phyloP scores from a whole-genome alignment of 2,797 vertebrate species.

The Hoplostethus atlanticus region DNA sequence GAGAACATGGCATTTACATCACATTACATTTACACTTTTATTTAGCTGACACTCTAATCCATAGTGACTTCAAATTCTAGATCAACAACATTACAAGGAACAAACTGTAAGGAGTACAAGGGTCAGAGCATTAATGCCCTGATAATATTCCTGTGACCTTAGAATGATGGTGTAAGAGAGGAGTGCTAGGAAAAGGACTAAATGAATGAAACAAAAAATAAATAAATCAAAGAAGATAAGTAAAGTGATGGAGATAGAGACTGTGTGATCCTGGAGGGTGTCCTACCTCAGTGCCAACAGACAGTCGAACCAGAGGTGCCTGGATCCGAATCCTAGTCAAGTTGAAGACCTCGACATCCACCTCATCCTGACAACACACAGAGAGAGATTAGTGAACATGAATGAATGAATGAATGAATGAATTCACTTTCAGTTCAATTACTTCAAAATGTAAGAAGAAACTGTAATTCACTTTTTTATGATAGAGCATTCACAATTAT shows the following conservation, averaged over 20 bases:
- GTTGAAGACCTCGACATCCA: slow-evolving; percentile 79
- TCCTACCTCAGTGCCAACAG: slow-evolving; percentile 76
- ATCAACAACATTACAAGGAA: too few relatives aligned
- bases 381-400: neutral
- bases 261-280: neutral
- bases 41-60: neutral
- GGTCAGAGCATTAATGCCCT: too few relatives aligned
- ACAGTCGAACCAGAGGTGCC: slow-evolving; percentile 74
- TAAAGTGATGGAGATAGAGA: neutral
- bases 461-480: neutral
- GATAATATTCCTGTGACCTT: too few relatives aligned
- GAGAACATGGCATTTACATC: neutral
- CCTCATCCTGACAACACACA: slow-evolving; percentile 72
- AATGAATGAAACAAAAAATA: too few relatives aligned
- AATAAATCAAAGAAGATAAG: too few relatives aligned
- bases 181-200: too few relatives aligned
- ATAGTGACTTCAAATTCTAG: too few relatives aligned
- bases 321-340: slow-evolving; percentile 77
- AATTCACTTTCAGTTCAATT: neutral
- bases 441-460: neutral
- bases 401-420: neutral
- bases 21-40: neutral
- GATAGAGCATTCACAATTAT: neutral
- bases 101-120: too few relatives aligned
- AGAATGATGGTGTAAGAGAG: too few relatives aligned